phyloP scores from a whole-genome alignment of 2,888 invertebrate genomes.

The Drosophila suboccidentalis region DNA sequence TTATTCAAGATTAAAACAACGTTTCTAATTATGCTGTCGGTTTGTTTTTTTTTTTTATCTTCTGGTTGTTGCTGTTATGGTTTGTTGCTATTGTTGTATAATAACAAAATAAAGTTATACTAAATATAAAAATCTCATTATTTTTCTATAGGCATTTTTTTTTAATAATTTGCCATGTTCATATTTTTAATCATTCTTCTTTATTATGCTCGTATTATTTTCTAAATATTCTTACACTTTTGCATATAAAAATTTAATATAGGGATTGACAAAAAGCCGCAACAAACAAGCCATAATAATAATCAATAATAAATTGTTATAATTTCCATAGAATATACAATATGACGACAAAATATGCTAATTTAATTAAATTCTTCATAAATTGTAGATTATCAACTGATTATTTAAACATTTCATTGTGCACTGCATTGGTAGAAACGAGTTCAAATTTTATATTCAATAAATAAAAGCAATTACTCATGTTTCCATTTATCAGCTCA shows the following conservation, averaged over 20 bases:
- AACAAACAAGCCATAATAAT: slow-evolving; percentile 84
- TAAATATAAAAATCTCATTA: slow-evolving; percentile 61
- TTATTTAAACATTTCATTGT: slow-evolving; percentile 25
- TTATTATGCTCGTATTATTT: slow-evolving; percentile 49
- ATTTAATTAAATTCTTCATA: slow-evolving; percentile 75
- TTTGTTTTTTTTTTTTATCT: slow-evolving; percentile 45
- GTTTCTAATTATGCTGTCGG: slow-evolving; percentile 63
- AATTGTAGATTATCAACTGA: slow-evolving; percentile 52
- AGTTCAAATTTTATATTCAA: slow-evolving; percentile 19
- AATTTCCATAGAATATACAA: slow-evolving; percentile 56
- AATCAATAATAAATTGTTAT: slow-evolving; percentile 56
- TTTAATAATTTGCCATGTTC: slow-evolving; percentile 35
- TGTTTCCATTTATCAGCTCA: slow-evolving; percentile 16
- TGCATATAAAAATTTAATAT: slow-evolving; percentile 56
- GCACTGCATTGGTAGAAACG: slow-evolving; percentile 16
- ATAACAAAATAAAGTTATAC: slow-evolving; percentile 63
- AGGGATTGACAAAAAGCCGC: slow-evolving; percentile 85
- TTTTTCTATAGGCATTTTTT: slow-evolving; percentile 47
- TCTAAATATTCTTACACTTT: slow-evolving; percentile 54
- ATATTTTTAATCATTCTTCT: slow-evolving; percentile 30
- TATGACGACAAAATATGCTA: slow-evolving; percentile 65
- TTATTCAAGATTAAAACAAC: slow-evolving; percentile 81
- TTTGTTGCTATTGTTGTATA: slow-evolving; percentile 54
- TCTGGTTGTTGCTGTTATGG: slow-evolving; percentile 30
- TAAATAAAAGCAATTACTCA: slow-evolving; percentile 45